Evolutionary conservation across 2,113 vertebrate species (phyloP).

Genomic region (Crotalus viridis): DNA sequence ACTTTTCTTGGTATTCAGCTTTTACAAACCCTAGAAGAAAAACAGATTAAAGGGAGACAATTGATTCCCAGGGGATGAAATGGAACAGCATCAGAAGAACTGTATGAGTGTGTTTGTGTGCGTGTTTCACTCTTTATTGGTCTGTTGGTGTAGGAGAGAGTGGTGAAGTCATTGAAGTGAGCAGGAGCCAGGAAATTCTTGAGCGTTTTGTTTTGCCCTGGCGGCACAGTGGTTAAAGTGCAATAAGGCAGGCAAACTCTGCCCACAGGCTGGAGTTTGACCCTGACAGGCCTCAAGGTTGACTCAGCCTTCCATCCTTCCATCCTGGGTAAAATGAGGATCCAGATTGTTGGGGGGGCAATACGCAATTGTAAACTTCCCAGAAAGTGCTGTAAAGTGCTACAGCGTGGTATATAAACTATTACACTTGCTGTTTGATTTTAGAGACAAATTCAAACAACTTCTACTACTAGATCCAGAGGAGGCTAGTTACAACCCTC

Average conservation of each 20-base stretch:
- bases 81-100: not conserved
- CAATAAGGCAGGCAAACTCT: not conserved
- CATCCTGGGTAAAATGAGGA: no score
- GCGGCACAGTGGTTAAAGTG: not conserved
- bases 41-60: not conserved
- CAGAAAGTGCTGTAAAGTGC: no score
- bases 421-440: not conserved
- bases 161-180: not conserved
- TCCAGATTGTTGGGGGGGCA: no score
- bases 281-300: not conserved
- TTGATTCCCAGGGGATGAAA: not conserved
- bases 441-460: not conserved
- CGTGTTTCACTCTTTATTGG: not conserved
- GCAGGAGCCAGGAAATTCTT: not conserved
- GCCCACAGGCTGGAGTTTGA: not conserved
- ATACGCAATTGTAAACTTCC: no score
- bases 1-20: not conserved
- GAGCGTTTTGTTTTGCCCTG: not conserved
- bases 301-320: no score
- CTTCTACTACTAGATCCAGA: not conserved
- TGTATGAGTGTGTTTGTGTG: not conserved
- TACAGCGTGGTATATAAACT: not conserved
- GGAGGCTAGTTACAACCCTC: not conserved
- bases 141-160: not conserved
- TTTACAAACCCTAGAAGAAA: not conserved